Evolutionary conservation across 2,113 vertebrate genomes (phyloP).

Genomic region (Caretta caretta): DNA sequence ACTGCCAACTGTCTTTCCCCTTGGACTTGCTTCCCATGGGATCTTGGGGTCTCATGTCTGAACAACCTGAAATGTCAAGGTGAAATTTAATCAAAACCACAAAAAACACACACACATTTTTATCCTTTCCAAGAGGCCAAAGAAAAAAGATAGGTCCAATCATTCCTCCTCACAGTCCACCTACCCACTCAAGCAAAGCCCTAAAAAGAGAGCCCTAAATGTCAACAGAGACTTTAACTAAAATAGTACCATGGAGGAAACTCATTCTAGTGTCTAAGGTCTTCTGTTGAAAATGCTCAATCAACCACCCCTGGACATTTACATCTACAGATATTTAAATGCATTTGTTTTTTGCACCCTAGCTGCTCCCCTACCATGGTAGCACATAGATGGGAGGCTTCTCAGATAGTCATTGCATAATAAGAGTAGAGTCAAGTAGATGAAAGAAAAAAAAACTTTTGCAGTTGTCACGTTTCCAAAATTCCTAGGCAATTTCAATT

Average conservation of each 20-base stretch:
- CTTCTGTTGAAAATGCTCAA: not conserved
- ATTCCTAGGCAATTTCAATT: not conserved
- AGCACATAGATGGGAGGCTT: not conserved
- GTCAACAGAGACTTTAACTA: not conserved
- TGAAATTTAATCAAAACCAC: not conserved
- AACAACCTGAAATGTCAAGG: not conserved
- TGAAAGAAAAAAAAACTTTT: not conserved
- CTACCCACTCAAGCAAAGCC: not conserved
- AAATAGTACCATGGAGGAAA: not conserved
- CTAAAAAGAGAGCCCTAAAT: not conserved
- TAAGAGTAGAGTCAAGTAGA: not conserved
- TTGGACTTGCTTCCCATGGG: no score
- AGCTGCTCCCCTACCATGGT: not conserved
- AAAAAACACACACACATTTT: not conserved
- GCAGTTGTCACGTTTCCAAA: not conserved
- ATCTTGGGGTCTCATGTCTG: not conserved
- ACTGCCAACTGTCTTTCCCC: no score
- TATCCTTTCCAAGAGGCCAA: not conserved
- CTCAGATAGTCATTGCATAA: not conserved
- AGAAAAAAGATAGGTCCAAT: not conserved
- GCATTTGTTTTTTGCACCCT: not conserved
- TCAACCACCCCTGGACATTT: not conserved
- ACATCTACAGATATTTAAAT: not conserved
- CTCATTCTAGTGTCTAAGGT: not conserved
- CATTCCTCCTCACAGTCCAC: not conserved